Conservation (phyloP, 2,888 invertebrate genomes). For the Scaptomyza caliginosa region DNA sequence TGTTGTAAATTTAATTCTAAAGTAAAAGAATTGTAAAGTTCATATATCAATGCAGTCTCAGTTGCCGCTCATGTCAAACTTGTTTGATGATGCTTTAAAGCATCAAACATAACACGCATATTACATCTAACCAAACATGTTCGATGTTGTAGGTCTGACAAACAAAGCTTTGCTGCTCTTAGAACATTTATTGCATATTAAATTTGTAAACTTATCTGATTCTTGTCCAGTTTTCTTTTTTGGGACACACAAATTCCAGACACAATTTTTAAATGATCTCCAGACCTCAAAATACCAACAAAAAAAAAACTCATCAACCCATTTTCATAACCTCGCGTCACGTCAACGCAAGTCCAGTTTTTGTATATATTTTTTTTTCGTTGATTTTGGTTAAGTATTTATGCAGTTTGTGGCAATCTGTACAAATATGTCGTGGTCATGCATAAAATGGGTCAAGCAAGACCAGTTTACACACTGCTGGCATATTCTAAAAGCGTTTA, state of each 20-base stretch:
- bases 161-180: no score
- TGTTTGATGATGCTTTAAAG: neutral
- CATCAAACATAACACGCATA: neutral
- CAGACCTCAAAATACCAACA: neutral
- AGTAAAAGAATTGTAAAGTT: no score
- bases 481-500: constrained; percentile 42
- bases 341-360: constrained; percentile 37
- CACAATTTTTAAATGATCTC: neutral
- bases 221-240: neutral
- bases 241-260: neutral
- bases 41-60: no score
- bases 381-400: constrained; percentile 25
- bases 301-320: constrained; percentile 16
- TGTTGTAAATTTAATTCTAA: no score
- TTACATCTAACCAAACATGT: constrained; percentile 20
- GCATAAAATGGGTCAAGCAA: constrained; percentile 53
- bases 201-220: neutral
- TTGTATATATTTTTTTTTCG: neutral
- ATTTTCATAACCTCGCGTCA: constrained; percentile 19
- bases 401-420: constrained; percentile 28
- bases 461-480: constrained; percentile 47
- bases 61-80: constrained; percentile 1
- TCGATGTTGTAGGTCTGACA: no score
- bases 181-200: neutral
- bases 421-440: constrained; percentile 29